Conservation (phyloP, 1,140 invertebrate species). For the Diprion similis region DNA sequence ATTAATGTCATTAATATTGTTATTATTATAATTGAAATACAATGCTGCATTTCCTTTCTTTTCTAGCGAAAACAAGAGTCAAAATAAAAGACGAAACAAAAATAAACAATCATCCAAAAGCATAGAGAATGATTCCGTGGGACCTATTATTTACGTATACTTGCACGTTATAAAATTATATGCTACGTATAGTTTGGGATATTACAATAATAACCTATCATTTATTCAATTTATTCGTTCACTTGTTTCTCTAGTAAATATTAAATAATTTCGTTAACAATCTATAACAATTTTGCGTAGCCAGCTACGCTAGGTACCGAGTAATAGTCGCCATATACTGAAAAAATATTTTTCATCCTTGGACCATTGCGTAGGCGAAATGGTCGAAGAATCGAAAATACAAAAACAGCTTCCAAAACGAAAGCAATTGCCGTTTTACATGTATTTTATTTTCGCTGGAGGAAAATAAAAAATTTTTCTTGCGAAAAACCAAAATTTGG, state of each 20-base stretch:
- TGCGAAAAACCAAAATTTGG: conserved; percentile 21
- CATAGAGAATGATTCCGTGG: conserved; percentile 16
- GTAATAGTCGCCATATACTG: conserved; percentile 16
- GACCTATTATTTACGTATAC: neutral
- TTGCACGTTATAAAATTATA: conserved; percentile 12
- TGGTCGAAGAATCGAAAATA: neutral
- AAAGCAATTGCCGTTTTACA: conserved; percentile 17
- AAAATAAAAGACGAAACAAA: too few species aligned
- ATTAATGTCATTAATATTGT: neutral
- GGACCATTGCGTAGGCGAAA: neutral
- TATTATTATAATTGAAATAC: conserved; percentile 18
- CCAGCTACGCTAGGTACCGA: conserved; percentile 37
- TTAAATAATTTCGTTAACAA: conserved; percentile 14
- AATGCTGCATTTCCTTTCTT: conserved; percentile 26
- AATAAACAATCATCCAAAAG: neutral
- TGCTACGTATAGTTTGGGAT: neutral
- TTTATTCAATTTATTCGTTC: conserved; percentile 16
- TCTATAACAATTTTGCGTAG: conserved; percentile 35
- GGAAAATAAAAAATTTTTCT: conserved; percentile 9
- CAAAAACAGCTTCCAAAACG: conserved; percentile 13
- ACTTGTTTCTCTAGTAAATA: neutral
- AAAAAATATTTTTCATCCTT: conserved; percentile 8
- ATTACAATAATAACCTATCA: neutral
- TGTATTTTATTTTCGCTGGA: conserved; percentile 18
- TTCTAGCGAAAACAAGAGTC: neutral